phyloP scores from a whole-genome alignment of 2,113 vertebrate species.

The Trichechus manatus region DNA sequence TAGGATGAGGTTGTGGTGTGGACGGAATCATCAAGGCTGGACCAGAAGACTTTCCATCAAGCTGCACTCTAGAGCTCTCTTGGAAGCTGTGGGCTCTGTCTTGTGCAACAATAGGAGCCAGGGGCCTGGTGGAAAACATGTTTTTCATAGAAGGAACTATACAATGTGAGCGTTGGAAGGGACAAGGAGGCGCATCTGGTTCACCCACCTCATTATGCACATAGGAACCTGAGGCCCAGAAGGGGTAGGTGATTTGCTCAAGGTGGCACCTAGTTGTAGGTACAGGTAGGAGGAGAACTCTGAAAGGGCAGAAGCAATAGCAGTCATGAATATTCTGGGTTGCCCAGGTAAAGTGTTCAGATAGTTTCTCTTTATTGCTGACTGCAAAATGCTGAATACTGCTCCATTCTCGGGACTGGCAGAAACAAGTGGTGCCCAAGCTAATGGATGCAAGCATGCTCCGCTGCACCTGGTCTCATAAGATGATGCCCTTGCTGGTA shows the following conservation, averaged over 20 bases:
- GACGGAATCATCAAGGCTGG: neutral
- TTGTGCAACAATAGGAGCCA: neutral
- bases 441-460: neutral
- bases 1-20: neutral
- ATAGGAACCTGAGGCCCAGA: constrained; percentile 5
- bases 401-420: neutral
- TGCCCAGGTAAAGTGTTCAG: neutral
- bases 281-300: neutral
- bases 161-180: constrained; percentile 2
- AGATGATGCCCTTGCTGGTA: neutral
- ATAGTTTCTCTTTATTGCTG: neutral
- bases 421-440: neutral
- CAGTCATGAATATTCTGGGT: neutral
- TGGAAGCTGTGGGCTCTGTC: neutral
- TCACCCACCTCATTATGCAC: neutral
- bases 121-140: neutral
- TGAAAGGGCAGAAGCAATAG: neutral
- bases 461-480: neutral
- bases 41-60: neutral
- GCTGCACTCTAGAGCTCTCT: neutral
- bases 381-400: neutral
- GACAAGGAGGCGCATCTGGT: neutral
- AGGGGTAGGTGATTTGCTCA: neutral
- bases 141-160: neutral
- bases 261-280: neutral